Conservation (phyloP, 2,888 invertebrate genomes). For the Oscheius sp. region DNA sequence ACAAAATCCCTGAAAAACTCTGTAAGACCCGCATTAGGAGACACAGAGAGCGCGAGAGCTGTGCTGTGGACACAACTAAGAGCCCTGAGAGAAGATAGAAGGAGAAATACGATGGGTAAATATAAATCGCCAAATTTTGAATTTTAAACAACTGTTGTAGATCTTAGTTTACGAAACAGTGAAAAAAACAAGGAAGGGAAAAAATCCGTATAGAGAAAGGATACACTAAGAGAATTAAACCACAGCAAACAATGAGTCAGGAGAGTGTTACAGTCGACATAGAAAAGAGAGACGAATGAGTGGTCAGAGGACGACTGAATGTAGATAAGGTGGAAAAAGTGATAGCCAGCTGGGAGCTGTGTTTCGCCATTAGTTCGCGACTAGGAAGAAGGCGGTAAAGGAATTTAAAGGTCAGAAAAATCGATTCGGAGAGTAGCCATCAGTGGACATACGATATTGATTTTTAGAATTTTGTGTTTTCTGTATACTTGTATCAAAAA, state of each 20-base stretch:
- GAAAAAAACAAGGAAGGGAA: background rate
- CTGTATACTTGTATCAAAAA: background rate
- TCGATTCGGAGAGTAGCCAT: too few species aligned
- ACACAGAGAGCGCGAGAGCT: slow-evolving; percentile 1
- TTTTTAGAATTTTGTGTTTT: background rate
- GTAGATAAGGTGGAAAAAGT: background rate
- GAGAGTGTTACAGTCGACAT: slow-evolving; percentile 10
- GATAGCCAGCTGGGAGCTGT: background rate
- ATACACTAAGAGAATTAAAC: background rate
- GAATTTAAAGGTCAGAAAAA: too few species aligned
- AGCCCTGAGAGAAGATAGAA: background rate
- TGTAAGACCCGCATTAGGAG: slow-evolving; percentile 10
- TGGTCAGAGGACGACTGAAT: background rate
- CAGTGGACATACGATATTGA: too few species aligned
- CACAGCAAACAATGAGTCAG: slow-evolving; percentile 14
- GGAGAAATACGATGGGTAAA: too few species aligned
- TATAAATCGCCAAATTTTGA: too few species aligned
- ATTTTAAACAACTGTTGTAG: background rate
- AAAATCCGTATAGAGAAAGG: slow-evolving; percentile 3
- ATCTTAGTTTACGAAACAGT: background rate
- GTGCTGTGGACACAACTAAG: slow-evolving; percentile 25
- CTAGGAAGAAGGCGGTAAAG: too few species aligned
- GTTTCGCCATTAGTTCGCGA: too few species aligned
- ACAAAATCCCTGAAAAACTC: slow-evolving; percentile 6
- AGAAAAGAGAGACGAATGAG: background rate